Evolutionary conservation across 2,888 invertebrate species (phyloP).

Genomic region (Dicyrtomina minuta): DNA sequence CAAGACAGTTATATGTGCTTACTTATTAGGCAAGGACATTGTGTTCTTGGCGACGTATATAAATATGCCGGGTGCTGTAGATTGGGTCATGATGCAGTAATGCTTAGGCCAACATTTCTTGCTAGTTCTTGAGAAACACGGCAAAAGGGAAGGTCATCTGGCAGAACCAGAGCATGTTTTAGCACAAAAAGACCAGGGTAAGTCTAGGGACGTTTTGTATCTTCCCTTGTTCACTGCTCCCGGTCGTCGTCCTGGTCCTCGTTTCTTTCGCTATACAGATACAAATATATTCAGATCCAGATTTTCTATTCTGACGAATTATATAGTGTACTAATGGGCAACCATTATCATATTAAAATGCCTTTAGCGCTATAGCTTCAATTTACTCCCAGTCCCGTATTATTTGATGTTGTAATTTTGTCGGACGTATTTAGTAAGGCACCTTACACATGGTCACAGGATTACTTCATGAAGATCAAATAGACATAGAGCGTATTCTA

Average conservation of each 20-base stretch:
- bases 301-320: no score
- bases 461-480: no score
- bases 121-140: constrained; percentile 95
- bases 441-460: no score
- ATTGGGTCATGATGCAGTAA: constrained; percentile 99
- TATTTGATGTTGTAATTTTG: no score
- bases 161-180: constrained; percentile 98
- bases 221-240: no score
- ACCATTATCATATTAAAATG: background rate
- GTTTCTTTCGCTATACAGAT: constrained; percentile 81
- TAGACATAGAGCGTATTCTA: no score
- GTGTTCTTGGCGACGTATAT: constrained; percentile 99
- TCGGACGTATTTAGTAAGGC: no score
- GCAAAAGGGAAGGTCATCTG: constrained; percentile 94
- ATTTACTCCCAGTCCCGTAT: no score
- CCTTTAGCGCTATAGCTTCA: background rate
- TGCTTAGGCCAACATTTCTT: constrained; percentile 99
- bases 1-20: no score
- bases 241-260: background rate
- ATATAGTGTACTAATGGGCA: background rate
- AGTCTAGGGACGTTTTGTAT: no score
- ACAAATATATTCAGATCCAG: constrained; percentile 32
- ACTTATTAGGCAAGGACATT: constrained; percentile 86
- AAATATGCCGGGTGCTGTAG: constrained; percentile 97
- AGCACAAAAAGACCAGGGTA: constrained; percentile 96